These are phyloP conservation scores for Sardina pilchardus DNA, from an alignment of 2,113 vertebrate species.

Conservation along the genomic window DNA sequence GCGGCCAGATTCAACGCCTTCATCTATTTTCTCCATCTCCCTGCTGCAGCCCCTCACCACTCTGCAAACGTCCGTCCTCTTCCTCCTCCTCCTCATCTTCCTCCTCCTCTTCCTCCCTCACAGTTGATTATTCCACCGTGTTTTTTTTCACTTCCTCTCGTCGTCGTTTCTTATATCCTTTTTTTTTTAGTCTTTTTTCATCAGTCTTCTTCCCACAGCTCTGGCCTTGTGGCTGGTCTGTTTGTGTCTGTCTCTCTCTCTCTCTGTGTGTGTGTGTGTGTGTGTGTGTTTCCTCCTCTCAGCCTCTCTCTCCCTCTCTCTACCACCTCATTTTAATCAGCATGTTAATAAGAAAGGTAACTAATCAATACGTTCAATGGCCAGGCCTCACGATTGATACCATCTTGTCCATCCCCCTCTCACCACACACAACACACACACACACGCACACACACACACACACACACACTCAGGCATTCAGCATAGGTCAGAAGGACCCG, in stretches of 20 bases:
- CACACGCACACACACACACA: slow-evolving; percentile 38
- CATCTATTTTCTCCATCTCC: slow-evolving; percentile 27
- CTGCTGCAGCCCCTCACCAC: neutral
- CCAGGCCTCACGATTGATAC: slow-evolving; percentile 78
- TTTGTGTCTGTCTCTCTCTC: slow-evolving; percentile 21
- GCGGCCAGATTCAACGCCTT: neutral
- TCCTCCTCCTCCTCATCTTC: slow-evolving; percentile 26
- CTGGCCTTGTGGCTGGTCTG: slow-evolving; percentile 25
- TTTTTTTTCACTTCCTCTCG: neutral
- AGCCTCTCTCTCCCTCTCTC: slow-evolving; percentile 59
- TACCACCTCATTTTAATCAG: slow-evolving; percentile 78
- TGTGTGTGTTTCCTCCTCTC: slow-evolving; percentile 52
- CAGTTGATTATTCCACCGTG: neutral
- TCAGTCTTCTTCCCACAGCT: slow-evolving; percentile 45
- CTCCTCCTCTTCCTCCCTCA: slow-evolving; percentile 48
- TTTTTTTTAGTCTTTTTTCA: slow-evolving; percentile 37
- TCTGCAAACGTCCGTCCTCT: neutral
- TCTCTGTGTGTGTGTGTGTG: slow-evolving; percentile 43
- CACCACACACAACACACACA: slow-evolving; percentile 50
- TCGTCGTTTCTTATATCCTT: slow-evolving; percentile 18
- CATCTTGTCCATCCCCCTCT: slow-evolving; percentile 72
- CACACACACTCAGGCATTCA: slow-evolving; percentile 44
- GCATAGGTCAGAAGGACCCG: neutral
- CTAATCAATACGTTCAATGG: slow-evolving; percentile 84
- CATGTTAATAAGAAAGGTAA: slow-evolving; percentile 87